Base-by-base conservation (phyloP, 37 sponge, comb jelly and placozoan species). In the Chondrilla cf. caribensis region DNA sequence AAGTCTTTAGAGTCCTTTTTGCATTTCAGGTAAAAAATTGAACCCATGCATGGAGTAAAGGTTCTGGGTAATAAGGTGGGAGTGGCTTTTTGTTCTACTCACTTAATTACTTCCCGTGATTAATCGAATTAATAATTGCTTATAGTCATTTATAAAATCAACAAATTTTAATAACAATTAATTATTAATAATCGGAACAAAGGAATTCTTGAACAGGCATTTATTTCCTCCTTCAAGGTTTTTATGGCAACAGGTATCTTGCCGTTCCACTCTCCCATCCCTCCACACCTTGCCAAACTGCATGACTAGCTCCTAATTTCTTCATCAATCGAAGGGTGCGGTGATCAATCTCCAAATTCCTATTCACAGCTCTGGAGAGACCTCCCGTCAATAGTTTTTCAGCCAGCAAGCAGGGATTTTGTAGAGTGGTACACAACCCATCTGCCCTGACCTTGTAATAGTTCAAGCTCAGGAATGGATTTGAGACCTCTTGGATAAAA, bases 341-440 rank as follows among this genome's bases (percentile, higher is more conserved):
- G 4, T 73, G 68, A 32, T 82, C 83, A 67, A 82, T 82, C 72
- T 82, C 83, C 83, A 71, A 82, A 54, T 82, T 54, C 11, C 70
- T 73, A 6, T 64, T 68, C 33, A 58, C 78, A 22, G 40, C 43
- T 18, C 66, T n/a, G 14, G 84, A 85, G 65, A 88, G 76, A 7
- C 89, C 89, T 28, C 81, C 91, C 36, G 91, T 96, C 64, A 87
- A 85, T 15, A 94, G 97, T 39, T 87, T 88, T 70, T 91, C 94
- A 32, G 91, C 51, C 38, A 71, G 41, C 19, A 89, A 86, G 59
- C 96, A 96, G 3, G 89, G 82, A 0, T n/a, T n/a, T 6, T 75
- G 67, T n/a, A 98, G 82, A 40, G 82, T 92, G 62, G 80, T 73
- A 28, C 85, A 84, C 42, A 94, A 81, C 1, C 95, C 95, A 58